Evolutionary conservation across 2,113 vertebrate species (phyloP), one percentile per base, ranked within the genome.

Genomic region (Grammomys surdaster): DNA sequence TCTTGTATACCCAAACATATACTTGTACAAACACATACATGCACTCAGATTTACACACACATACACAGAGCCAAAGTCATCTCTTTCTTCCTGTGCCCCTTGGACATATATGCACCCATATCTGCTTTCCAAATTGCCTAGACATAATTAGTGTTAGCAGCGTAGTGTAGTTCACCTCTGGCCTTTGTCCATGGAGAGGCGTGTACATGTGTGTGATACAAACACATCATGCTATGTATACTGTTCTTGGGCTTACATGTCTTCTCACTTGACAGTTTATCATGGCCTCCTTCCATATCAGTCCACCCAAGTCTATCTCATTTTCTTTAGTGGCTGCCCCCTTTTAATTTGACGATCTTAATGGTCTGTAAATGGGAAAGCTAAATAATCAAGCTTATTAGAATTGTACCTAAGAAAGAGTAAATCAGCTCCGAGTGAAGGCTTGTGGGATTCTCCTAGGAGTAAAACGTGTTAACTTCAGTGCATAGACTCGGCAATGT

Each of bases 361-460:
- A 98, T 98, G 91, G 92, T 96, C 97, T 94, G 94, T 98, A 89
- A 98, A 97, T 98, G 97, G 97, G 97, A 98, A 98, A 98, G 94
- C 97, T 95, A 98, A 98, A 98, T 98, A 98, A 97, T 98, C 97
- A 97, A 97, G 94, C 96, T 97, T 96, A 98, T 98, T 97, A 97
- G 97, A 97, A 96, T 97, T 96, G 97, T 97, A 97, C 96, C 96
- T 94, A 97, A 97, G 97, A 97, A 97, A 97, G 94, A 97, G 94
- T 95, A 95, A 97, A 97, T 97, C 91, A 0, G 92, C 96, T 95
- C 94, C 75, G 86, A 96, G 87, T 95, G 96, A 97, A 95, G 77
- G 95, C 95, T 96, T 91, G 89, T 94, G 63, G 90, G 94, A 97
- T 97, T 94, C 97, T 98, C 97, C 93, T 97, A 97, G 96, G 97